phyloP scores from a whole-genome alignment of 2,113 vertebrate genomes.

The Coregonus clupeaformis region DNA sequence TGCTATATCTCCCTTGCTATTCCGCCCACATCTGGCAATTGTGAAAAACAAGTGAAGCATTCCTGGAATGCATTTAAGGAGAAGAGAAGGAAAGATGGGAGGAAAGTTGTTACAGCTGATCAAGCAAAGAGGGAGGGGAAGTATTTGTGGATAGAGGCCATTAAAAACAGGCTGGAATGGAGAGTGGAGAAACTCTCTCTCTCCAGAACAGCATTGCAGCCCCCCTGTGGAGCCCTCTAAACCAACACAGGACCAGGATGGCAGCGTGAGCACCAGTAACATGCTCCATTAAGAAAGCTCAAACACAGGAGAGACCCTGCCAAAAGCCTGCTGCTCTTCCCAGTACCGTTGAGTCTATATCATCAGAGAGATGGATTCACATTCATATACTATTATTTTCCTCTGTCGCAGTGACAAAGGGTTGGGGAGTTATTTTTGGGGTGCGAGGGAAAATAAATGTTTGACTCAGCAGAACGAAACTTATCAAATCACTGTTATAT shows the following conservation, averaged over 20 bases:
- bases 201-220: background rate
- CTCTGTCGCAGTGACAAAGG: background rate
- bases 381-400: background rate
- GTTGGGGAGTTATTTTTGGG: background rate
- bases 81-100: background rate
- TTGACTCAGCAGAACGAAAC: no score
- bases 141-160: slow-evolving; percentile 24
- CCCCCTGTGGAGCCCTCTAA: slow-evolving; percentile 29
- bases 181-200: slow-evolving; percentile 20
- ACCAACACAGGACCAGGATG: slow-evolving; percentile 11
- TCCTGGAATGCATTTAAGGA: background rate
- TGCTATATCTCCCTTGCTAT: no score
- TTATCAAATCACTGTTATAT: no score
- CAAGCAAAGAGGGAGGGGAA: slow-evolving; percentile 27
- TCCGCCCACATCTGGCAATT: slow-evolving; percentile 5
- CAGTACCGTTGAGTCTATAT: background rate
- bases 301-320: slow-evolving; percentile 1
- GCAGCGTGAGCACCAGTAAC: slow-evolving; percentile 32
- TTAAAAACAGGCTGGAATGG: slow-evolving; percentile 12
- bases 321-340: background rate
- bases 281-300: background rate
- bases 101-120: slow-evolving; percentile 36
- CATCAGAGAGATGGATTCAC: background rate
- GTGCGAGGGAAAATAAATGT: background rate
- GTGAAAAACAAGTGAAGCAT: background rate